These are phyloP conservation scores for Solen grandis DNA, from an alignment of 1,140 invertebrate genomes.

Conservation along the genomic window DNA sequence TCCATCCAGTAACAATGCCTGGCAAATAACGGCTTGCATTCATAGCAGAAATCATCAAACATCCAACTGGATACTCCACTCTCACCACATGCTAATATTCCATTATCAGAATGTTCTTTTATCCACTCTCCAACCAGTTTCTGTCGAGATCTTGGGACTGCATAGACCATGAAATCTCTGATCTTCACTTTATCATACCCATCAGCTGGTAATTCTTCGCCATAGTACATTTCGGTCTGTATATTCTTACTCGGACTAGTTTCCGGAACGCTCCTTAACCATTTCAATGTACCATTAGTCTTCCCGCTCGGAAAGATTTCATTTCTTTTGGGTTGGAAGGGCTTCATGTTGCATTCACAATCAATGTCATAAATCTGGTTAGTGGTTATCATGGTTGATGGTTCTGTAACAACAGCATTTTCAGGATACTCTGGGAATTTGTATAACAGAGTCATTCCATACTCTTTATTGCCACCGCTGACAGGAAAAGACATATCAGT, in stretches of 20 bases:
- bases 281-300: not conserved
- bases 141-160: not conserved
- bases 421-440: not conserved
- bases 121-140: too few species aligned
- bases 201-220: not conserved
- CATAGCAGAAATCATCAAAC: too few species aligned
- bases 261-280: too few species aligned
- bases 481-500: not conserved
- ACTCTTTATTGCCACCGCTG: not conserved
- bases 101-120: too few species aligned
- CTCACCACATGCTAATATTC: too few species aligned
- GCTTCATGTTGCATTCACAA: not conserved
- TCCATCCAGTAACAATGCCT: too few species aligned
- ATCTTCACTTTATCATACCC: not conserved
- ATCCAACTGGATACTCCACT: too few species aligned
- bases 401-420: not conserved
- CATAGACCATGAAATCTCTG: not conserved
- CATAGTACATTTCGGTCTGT: not conserved
- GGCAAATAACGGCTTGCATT: too few species aligned
- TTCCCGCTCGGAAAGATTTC: not conserved
- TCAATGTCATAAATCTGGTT: not conserved
- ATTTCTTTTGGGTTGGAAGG: not conserved
- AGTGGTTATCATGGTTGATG: not conserved
- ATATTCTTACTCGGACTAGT: not conserved
- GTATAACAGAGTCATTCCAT: not conserved